Evolutionary conservation across 2,797 vertebrate species (phyloP).

Genomic region (Lycodopsis pacificus): DNA sequence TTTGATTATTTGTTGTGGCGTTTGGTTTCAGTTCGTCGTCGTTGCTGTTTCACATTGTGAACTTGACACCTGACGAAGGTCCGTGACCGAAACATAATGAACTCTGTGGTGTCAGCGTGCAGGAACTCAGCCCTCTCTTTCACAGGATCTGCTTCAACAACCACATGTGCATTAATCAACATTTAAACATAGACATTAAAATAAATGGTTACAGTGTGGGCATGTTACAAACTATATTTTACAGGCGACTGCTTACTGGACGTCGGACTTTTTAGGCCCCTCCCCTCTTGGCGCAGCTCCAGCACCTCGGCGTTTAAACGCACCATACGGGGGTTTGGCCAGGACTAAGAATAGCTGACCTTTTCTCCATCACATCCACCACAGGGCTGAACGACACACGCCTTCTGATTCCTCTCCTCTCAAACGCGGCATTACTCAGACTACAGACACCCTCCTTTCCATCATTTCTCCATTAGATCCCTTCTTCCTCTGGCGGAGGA

Average conservation of each 20-base stretch:
- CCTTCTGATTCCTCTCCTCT: constrained; percentile 69
- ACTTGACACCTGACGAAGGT: constrained; percentile 1
- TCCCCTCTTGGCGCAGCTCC: constrained; percentile 12
- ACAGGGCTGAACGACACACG: constrained; percentile 61
- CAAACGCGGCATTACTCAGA: constrained; percentile 75
- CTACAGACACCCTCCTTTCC: constrained; percentile 63
- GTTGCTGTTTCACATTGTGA: constrained; percentile 1
- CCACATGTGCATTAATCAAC: not conserved
- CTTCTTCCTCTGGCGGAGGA: constrained; percentile 58
- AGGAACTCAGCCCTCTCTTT: not conserved
- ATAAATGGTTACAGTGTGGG: not conserved
- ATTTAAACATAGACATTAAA: not conserved
- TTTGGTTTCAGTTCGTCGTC: not conserved
- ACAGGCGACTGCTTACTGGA: not conserved
- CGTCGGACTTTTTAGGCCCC: constrained; percentile 3
- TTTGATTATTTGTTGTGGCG: not conserved
- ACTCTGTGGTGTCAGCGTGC: not conserved
- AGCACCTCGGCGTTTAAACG: constrained; percentile 49
- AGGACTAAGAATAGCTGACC: constrained; percentile 77
- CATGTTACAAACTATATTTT: not conserved
- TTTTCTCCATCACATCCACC: constrained; percentile 70
- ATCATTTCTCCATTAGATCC: constrained; percentile 62
- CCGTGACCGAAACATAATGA: not conserved
- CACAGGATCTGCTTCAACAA: not conserved
- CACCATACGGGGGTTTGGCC: constrained; percentile 45